phyloP scores from a whole-genome alignment of 2,797 vertebrate genomes.

The Hydrolagus colliei region DNA sequence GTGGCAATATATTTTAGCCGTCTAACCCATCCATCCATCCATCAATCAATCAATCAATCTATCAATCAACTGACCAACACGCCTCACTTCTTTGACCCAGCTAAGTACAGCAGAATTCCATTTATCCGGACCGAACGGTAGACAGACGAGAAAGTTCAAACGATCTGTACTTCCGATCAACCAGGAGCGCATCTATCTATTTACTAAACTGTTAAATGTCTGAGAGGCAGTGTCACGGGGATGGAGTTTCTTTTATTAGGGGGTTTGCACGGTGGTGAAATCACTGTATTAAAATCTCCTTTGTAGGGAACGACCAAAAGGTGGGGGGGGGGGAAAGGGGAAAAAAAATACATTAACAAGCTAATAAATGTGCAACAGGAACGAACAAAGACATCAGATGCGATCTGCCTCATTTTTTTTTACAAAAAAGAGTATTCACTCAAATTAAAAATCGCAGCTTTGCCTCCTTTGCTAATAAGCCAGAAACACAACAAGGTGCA shows the following conservation, averaged over 20 bases:
- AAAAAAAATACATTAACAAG: not conserved
- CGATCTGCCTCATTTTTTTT: not conserved
- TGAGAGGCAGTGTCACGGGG: not conserved
- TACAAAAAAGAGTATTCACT: not conserved
- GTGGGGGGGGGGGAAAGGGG: no score
- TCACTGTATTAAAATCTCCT: not conserved
- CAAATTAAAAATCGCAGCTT: conserved; percentile 8
- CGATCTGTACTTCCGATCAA: conserved; percentile 3
- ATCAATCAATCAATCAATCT: not conserved
- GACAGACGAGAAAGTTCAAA: not conserved
- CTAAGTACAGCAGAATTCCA: not conserved
- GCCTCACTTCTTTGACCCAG: not conserved
- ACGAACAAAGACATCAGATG: not conserved
- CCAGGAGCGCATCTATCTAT: not conserved
- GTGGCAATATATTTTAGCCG: not conserved
- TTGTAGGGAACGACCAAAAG: not conserved
- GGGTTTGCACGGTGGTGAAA: not conserved
- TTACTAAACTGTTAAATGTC: not conserved
- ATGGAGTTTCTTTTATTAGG: not conserved
- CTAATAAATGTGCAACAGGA: not conserved
- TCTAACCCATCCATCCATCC: not conserved
- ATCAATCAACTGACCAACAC: not conserved
- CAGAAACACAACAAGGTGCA: not conserved
- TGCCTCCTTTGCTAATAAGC: not conserved
- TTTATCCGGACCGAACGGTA: not conserved